Evolutionary conservation across 2,888 invertebrate species (phyloP).

Genomic region (Phengaris arion): DNA sequence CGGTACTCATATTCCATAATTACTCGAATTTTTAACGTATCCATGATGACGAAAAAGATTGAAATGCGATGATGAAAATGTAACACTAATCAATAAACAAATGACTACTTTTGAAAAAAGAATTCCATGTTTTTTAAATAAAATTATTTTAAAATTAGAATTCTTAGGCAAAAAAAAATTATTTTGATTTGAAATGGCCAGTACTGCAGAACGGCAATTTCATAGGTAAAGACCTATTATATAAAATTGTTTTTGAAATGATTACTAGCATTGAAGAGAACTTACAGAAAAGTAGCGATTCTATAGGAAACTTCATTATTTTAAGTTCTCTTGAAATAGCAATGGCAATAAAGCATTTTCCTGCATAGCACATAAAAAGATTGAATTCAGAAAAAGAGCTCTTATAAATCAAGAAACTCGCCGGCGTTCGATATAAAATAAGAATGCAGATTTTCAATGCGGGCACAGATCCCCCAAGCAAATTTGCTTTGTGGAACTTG

Average conservation of each 20-base stretch:
- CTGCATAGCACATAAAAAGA: neutral
- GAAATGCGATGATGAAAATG: no score
- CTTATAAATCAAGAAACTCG: slow-evolving; percentile 11
- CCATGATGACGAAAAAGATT: no score
- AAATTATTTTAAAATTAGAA: no score
- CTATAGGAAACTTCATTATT: neutral
- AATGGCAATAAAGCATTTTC: neutral
- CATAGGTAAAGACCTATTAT: no score
- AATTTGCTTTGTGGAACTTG: slow-evolving; percentile 15
- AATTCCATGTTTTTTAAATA: no score
- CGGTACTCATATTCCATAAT: no score
- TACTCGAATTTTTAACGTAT: no score
- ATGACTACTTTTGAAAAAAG: no score
- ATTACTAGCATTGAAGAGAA: neutral
- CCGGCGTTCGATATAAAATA: slow-evolving; percentile 4
- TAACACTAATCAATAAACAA: no score
- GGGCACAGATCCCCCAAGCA: neutral
- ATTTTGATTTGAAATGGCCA: no score
- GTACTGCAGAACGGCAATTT: no score
- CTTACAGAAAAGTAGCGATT: neutral
- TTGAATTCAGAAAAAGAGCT: slow-evolving; percentile 14
- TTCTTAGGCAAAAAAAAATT: no score
- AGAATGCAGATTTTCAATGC: slow-evolving; percentile 11
- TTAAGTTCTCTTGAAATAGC: slow-evolving; percentile 9
- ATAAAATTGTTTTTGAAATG: neutral